Percentiles rank a stretch among this genome's conserved stretches.
Conservation (phyloP, 2,888 invertebrate genomes). For the Drosophila putrida region DNA sequence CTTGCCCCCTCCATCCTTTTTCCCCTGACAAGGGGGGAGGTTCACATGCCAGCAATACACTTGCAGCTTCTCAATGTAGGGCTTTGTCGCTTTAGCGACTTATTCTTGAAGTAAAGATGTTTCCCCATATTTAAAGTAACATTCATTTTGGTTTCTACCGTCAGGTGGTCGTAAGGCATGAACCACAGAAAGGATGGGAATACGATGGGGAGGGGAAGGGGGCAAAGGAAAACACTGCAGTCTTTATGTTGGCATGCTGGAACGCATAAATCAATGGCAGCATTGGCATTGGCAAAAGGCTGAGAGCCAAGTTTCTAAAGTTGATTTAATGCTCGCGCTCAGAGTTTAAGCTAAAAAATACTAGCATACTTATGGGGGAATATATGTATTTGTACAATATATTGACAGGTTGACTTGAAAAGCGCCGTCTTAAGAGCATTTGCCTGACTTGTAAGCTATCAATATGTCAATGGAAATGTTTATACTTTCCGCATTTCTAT, state of each 20-base stretch:
- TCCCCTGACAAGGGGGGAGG: conserved; percentile 3
- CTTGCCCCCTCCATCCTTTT: neutral
- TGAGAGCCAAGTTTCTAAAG: conserved; percentile 70
- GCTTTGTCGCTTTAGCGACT: conserved; percentile 39
- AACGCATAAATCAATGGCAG: conserved; percentile 73
- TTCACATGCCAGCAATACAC: conserved; percentile 40
- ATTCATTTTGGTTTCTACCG: conserved; percentile 36
- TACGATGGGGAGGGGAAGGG: neutral
- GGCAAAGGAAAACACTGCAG: conserved; percentile 6
- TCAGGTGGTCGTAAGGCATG: conserved; percentile 20
- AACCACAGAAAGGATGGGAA: neutral
- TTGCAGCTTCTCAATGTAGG: conserved; percentile 49
- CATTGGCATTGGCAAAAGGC: conserved; percentile 50
- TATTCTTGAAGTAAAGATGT: conserved; percentile 38
- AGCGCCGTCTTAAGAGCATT: conserved; percentile 48
- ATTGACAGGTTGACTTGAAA: conserved; percentile 55
- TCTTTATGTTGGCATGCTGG: conserved; percentile 52
- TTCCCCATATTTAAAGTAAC: conserved; percentile 67
- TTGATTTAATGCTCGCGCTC: conserved; percentile 70
- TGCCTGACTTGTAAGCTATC: conserved; percentile 19
- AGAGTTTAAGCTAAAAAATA: conserved; percentile 35
- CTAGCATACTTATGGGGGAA: conserved; percentile 34
- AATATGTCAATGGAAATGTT: conserved; percentile 24
- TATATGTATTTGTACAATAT: conserved; percentile 9
- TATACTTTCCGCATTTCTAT: neutral